Percentiles rank a stretch among this genome's conserved stretches.
These are phyloP conservation scores for Salpingus planirostris DNA, from an alignment of 2,888 invertebrate genomes.

Conservation along the genomic window DNA sequence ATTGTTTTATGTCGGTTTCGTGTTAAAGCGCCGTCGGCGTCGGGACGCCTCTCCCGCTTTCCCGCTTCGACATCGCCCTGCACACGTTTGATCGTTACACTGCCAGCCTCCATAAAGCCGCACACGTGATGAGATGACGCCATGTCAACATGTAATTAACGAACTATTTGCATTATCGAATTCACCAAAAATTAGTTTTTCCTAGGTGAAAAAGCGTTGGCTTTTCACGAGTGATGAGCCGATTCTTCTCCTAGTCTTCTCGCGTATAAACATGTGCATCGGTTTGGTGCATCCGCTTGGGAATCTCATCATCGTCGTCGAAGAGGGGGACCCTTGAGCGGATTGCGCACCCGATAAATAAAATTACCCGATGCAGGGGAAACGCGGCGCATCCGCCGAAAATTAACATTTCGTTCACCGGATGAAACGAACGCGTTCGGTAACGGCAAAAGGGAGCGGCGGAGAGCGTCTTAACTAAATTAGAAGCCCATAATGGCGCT, in stretches of 20 bases:
- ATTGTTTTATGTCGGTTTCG: constrained; percentile 27
- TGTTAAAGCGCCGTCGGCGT: constrained; percentile 21
- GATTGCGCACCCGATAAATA: constrained; percentile 10
- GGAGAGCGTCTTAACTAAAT: no score
- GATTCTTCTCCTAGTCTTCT: constrained; percentile 11
- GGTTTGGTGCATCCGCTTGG: no score
- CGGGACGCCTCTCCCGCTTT: constrained; percentile 8
- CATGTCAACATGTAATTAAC: constrained; percentile 15
- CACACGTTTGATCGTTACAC: constrained; percentile 12
- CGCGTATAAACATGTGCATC: no score
- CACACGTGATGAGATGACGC: constrained; percentile 4
- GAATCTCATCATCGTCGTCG: no score
- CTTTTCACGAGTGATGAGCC: no score
- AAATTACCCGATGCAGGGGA: constrained; percentile 5
- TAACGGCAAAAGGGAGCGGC: no score
- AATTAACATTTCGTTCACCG: no score
- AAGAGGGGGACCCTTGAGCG: no score
- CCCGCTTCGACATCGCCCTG: constrained; percentile 1
- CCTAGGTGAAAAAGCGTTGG: no score
- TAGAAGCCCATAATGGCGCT: no score
- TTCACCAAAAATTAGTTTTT: constrained; percentile 7
- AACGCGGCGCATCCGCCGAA: no score
- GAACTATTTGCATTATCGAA: constrained; percentile 5
- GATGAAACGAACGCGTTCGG: no score
- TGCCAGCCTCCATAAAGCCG: constrained; percentile 5